Evolutionary conservation across 2,797 vertebrate genomes (phyloP), one percentile per base, ranked within the genome.

Genomic region (Harpagifer antarcticus): DNA sequence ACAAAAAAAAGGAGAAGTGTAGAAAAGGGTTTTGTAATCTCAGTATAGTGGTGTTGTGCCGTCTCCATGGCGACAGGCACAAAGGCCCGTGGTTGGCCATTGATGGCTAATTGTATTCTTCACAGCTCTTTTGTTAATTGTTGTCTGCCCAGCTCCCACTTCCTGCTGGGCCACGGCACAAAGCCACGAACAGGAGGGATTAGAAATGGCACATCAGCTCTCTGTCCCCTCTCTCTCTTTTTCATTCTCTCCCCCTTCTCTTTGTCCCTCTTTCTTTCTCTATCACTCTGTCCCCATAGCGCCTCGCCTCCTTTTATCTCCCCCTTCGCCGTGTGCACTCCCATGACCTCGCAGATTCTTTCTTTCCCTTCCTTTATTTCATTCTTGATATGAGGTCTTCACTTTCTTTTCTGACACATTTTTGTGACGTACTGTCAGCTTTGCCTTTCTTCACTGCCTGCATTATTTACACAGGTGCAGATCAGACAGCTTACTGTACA

Each of bases 91-190:
- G 94, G 94, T 95, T 95, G 95, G 94, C 95, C 95, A 96, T 96
- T 96, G 95, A 95, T 95, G 95, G 94, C 93, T 95, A 95, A 96
- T 95, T 96, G 95, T 96, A 95, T 95, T 96, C 95, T 95, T 96
- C 95, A 94, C 94, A 95, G 95, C 93, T 95, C 95, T 95, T 96
- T 96, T 96, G 95, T 96, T 96, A 96, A 96, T 96, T 96, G 95
- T 96, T 96, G 95, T 96, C 95, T 96, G 94, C 95, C 94, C 95
- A 93, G 94, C 95, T 95, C 94, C 89, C 93, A 95, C 95, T 96
- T 95, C 95, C 95, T 96, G 95, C 95, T 96, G 95, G 94, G 95
- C 93, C 92, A 86, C 92, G 88, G 94, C 94, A 95, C 95, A 96
- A 96, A 96, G 94, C 93, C 94, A 95, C 89, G 90, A 95, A 94